Percentiles rank a stretch among this genome's conserved stretches.
Evolutionary conservation across 1,140 invertebrate species (phyloP).

Genomic region (Hypsibius dujardini): DNA sequence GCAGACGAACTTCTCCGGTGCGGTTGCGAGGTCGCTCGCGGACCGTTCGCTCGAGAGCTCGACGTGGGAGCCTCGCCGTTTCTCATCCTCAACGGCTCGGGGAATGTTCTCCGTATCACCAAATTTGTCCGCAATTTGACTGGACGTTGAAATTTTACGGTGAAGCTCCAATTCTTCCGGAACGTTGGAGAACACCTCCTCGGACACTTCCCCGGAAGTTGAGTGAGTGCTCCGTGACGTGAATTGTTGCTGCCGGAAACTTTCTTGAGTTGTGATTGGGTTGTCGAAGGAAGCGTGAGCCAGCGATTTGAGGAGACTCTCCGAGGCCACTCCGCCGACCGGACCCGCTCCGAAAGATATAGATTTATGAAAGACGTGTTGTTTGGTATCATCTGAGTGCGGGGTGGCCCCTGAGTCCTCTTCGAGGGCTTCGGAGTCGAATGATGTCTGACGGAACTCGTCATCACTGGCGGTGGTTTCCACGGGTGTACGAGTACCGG

Average conservation of each 20-base stretch:
- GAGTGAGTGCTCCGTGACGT: background rate
- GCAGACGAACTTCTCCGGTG: no score
- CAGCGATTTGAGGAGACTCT: background rate
- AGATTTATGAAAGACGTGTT: background rate
- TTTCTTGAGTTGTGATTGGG: background rate
- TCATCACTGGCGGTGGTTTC: no score
- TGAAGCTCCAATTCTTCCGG: background rate
- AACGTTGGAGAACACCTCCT: no score
- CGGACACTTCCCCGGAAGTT: background rate
- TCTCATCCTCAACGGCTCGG: background rate
- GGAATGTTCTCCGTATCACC: slow-evolving; percentile 5
- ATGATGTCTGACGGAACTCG: background rate
- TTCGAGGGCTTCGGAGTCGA: no score
- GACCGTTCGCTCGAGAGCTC: no score
- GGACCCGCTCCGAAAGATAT: background rate
- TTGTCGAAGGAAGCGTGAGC: background rate
- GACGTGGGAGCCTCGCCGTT: no score
- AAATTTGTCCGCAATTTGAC: background rate
- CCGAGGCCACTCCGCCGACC: background rate
- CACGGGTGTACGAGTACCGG: no score
- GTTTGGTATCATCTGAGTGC: background rate
- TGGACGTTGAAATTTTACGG: background rate
- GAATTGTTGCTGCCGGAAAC: background rate
- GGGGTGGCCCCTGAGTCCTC: background rate
- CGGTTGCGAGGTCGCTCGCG: no score